These are phyloP conservation scores for Cheilosia pagana DNA, from an alignment of 2,888 invertebrate species.

Conservation along the genomic window DNA sequence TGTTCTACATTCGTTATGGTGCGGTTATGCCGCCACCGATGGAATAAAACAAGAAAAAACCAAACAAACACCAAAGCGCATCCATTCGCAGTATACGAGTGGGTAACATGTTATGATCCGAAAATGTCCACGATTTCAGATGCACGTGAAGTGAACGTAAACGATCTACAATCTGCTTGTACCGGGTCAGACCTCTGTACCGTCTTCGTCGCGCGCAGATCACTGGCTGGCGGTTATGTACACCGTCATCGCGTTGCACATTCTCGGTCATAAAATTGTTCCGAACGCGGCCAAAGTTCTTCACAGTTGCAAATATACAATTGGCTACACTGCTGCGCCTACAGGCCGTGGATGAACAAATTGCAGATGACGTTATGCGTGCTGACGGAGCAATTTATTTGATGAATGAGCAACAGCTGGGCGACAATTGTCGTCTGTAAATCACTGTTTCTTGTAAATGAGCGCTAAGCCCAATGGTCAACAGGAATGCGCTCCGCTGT, in stretches of 20 bases:
- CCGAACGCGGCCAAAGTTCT: conserved; percentile 68
- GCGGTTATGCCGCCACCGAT: conserved; percentile 11
- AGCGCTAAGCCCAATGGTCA: conserved; percentile 42
- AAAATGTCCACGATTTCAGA: conserved; percentile 69
- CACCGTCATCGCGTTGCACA: conserved; percentile 48
- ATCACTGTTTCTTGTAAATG: conserved; percentile 57
- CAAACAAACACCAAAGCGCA: conserved; percentile 35
- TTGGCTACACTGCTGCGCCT: conserved; percentile 52
- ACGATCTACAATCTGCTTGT: conserved; percentile 66
- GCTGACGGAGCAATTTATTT: conserved; percentile 68
- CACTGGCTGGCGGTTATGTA: conserved; percentile 24
- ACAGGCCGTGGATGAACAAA: conserved; percentile 40
- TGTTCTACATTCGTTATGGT: conserved; percentile 64
- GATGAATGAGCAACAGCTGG: conserved; percentile 67
- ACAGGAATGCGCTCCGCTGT: conserved; percentile 6
- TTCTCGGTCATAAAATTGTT: conserved; percentile 64
- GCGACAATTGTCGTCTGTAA: conserved; percentile 60
- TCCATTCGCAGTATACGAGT: conserved; percentile 17
- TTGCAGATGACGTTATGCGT: conserved; percentile 72
- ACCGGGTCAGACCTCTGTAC: conserved; percentile 67
- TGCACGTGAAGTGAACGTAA: conserved; percentile 74
- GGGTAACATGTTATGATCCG: conserved; percentile 56
- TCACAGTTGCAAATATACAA: conserved; percentile 31
- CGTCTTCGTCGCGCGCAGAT: conserved; percentile 35
- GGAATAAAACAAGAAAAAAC: conserved; percentile 25